A percentile compares a stretch with the other conserved stretches of the same genome.
These are phyloP conservation scores for Drosophila neotestacea DNA, from an alignment of 2,888 invertebrate genomes.

Conservation along the genomic window DNA sequence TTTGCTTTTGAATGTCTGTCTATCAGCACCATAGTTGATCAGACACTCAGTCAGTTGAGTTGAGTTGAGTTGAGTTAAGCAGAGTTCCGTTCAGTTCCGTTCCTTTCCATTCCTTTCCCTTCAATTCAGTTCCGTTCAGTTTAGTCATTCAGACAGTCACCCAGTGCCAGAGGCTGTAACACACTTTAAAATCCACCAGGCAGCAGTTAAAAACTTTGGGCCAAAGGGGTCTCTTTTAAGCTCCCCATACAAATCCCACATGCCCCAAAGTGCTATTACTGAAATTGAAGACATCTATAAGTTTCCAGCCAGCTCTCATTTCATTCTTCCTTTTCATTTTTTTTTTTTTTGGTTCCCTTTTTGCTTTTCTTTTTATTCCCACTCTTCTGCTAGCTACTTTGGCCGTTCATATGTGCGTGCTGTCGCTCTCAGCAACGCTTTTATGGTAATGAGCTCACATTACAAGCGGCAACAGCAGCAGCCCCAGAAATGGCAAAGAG, in stretches of 20 bases:
- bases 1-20: constrained; percentile 28
- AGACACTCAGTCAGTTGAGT: constrained; percentile 39
- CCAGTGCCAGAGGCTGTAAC: constrained; percentile 41
- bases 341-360: constrained; percentile 3
- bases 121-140: background rate
- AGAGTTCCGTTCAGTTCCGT: background rate
- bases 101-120: background rate
- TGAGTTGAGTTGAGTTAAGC: background rate
- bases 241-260: constrained; percentile 57
- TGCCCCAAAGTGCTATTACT: constrained; percentile 79
- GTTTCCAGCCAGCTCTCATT: constrained; percentile 45
- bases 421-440: constrained; percentile 62
- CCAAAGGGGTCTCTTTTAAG: constrained; percentile 51
- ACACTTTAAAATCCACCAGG: constrained; percentile 72
- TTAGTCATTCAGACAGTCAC: constrained; percentile 9
- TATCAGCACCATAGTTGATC: constrained; percentile 47
- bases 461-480: constrained; percentile 55
- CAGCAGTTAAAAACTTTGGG: constrained; percentile 74
- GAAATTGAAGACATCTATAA: constrained; percentile 81
- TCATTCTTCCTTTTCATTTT: constrained; percentile 18
- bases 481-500: constrained; percentile 35
- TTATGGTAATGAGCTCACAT: constrained; percentile 81
- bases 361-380: background rate
- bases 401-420: constrained; percentile 53
- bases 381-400: constrained; percentile 26